These are phyloP conservation scores for Thunnus maccoyii DNA, from an alignment of 2,113 vertebrate species.

Conservation along the genomic window DNA sequence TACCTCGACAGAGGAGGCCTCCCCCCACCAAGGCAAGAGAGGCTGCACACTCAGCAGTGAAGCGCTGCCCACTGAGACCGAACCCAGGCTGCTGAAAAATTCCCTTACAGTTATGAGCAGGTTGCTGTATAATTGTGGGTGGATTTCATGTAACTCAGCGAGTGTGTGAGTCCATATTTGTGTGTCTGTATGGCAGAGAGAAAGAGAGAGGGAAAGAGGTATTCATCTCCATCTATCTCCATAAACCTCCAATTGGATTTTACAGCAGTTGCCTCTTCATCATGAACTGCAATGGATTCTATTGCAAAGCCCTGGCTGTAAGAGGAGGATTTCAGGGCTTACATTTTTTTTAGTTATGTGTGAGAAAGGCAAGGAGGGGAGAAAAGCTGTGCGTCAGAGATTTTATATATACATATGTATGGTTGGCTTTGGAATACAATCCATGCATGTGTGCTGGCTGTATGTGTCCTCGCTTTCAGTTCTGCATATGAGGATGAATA, in stretches of 20 bases:
- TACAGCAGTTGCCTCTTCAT: conserved; percentile 70
- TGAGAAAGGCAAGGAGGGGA: conserved; percentile 21
- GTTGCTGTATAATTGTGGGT: conserved; percentile 58
- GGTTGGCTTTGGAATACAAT: conserved; percentile 12
- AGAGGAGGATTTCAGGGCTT: conserved; percentile 67
- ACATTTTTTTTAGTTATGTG: conserved; percentile 32
- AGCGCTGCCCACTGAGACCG: conserved; percentile 72
- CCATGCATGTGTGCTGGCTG: conserved; percentile 1
- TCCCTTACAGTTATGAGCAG: conserved; percentile 47
- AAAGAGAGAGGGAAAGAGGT: conserved; percentile 28
- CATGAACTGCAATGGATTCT: conserved; percentile 57
- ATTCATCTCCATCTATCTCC: conserved; percentile 62
- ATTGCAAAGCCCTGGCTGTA: conserved; percentile 54
- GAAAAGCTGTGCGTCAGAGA: conserved; percentile 33
- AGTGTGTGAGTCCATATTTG: conserved; percentile 7
- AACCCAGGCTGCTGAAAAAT: conserved; percentile 55
- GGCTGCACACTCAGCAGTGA: conserved; percentile 73
- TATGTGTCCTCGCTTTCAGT: not conserved
- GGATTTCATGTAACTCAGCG: conserved; percentile 45
- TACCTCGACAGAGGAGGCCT: conserved; percentile 70
- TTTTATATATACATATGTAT: conserved; percentile 42
- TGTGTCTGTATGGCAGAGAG: conserved; percentile 8
- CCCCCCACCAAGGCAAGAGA: conserved; percentile 58
- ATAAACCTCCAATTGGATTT: conserved; percentile 71
- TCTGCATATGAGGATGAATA: conserved; percentile 27